phyloP scores from a whole-genome alignment of 2,113 vertebrate genomes.

The Hippocampus abdominalis region DNA sequence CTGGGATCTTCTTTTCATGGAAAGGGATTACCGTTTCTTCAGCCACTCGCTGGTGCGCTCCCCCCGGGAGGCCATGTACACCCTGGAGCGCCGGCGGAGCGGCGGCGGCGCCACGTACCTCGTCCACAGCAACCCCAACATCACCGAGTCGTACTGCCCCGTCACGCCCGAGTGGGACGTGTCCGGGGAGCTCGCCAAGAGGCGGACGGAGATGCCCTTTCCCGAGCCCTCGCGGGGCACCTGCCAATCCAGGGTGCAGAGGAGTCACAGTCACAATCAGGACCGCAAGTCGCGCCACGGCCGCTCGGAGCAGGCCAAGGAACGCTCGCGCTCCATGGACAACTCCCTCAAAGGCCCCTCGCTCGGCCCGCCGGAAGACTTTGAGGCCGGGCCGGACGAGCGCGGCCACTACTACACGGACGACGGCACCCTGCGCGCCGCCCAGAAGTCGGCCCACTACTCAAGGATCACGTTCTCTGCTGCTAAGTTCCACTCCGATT shows the following conservation, averaged over 20 bases:
- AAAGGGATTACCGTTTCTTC: constrained; percentile 91
- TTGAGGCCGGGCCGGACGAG: constrained; percentile 86
- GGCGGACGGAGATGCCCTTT: constrained; percentile 98
- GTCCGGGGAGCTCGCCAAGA: constrained; percentile 93
- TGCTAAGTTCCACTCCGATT: constrained; percentile 87
- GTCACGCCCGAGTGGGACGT: constrained; percentile 98
- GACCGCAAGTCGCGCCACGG: constrained; percentile 95
- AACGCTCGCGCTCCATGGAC: constrained; percentile 96
- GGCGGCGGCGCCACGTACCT: constrained; percentile 90
- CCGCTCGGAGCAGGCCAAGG: constrained; percentile 92
- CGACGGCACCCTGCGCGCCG: constrained; percentile 88
- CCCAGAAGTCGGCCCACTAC: constrained; percentile 81
- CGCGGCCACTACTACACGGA: constrained; percentile 89
- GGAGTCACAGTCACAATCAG: constrained; percentile 99
- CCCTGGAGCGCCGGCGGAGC: constrained; percentile 85
- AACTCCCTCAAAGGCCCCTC: constrained; percentile 93
- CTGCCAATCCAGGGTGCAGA: constrained; percentile 91
- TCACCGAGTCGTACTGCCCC: constrained; percentile 93
- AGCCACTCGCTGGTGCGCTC: constrained; percentile 86
- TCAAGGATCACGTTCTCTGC: constrained; percentile 88
- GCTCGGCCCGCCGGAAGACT: constrained; percentile 84
- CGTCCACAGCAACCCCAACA: constrained; percentile 88
- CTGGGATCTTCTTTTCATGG: constrained; percentile 85
- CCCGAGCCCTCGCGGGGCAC: constrained; percentile 94
- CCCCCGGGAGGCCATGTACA: constrained; percentile 91